These are phyloP conservation scores for Drosophila miranda DNA, from an alignment of 1,140 invertebrate genomes.

Conservation along the genomic window DNA sequence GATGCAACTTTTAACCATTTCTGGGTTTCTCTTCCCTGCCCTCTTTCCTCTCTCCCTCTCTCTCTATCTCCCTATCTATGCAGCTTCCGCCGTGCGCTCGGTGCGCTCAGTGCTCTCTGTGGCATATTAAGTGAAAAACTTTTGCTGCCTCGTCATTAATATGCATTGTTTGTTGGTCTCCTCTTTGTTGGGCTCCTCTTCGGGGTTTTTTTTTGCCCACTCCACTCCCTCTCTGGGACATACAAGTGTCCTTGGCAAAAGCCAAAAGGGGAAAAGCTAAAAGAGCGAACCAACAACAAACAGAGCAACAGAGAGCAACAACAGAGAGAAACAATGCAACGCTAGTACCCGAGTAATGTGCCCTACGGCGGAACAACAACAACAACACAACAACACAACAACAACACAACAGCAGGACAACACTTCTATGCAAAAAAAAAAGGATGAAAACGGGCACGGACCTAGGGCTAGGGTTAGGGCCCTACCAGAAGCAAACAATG, in stretches of 20 bases:
- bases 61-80: constrained; percentile 8
- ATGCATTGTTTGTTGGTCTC: constrained; percentile 66
- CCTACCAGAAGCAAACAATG: constrained; percentile 23
- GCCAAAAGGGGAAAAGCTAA: constrained; percentile 23
- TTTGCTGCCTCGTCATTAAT: constrained; percentile 78
- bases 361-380: constrained; percentile 36
- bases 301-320: neutral
- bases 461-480: too few species aligned
- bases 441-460: too few species aligned
- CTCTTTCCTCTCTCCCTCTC: constrained; percentile 5
- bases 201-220: constrained; percentile 18
- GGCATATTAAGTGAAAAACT: constrained; percentile 79
- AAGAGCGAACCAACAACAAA: constrained; percentile 16
- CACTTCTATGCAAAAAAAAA: too few species aligned
- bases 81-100: constrained; percentile 41
- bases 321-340: constrained; percentile 4
- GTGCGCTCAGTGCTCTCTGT: constrained; percentile 56
- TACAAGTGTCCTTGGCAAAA: constrained; percentile 54
- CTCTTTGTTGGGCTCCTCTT: constrained; percentile 47
- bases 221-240: constrained; percentile 29
- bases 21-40: neutral
- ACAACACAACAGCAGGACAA: constrained; percentile 10
- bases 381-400: constrained; percentile 27
- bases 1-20: constrained; percentile 53
- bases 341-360: constrained; percentile 24